A percentile compares a stretch with the other conserved stretches of the same genome.
These are phyloP conservation scores for Drosophila saltans DNA, from an alignment of 1,140 invertebrate species.

Conservation along the genomic window DNA sequence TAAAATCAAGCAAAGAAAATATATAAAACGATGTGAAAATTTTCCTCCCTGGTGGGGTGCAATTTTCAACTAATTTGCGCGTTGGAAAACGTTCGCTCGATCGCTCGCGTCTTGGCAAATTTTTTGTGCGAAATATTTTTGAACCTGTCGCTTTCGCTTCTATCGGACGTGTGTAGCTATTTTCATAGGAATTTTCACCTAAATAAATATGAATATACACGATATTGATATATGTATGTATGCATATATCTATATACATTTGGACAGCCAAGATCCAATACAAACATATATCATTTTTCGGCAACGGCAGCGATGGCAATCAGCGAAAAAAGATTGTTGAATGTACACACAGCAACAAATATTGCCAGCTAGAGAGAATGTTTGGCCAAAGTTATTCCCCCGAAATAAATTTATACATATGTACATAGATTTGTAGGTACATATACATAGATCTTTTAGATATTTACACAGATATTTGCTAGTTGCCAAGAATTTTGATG, in stretches of 20 bases:
- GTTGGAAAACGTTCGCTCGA: slow-evolving; percentile 5
- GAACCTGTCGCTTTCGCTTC: slow-evolving; percentile 53
- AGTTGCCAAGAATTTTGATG: slow-evolving; percentile 73
- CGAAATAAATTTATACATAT: slow-evolving; percentile 42
- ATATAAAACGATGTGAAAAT: not conserved
- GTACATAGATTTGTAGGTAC: not conserved
- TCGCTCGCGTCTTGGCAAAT: slow-evolving; percentile 1
- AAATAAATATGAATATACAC: slow-evolving; percentile 48
- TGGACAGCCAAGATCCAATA: slow-evolving; percentile 12
- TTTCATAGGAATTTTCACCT: slow-evolving; percentile 70
- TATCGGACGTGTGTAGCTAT: slow-evolving; percentile 50
- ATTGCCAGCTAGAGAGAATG: slow-evolving; percentile 49
- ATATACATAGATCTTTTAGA: slow-evolving; percentile 16
- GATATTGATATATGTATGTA: not conserved
- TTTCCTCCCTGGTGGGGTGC: slow-evolving; percentile 44
- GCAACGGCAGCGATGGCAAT: slow-evolving; percentile 40
- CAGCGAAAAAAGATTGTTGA: slow-evolving; percentile 54
- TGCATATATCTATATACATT: not conserved
- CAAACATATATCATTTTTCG: slow-evolving; percentile 37
- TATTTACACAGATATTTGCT: slow-evolving; percentile 37
- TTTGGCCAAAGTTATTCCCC: slow-evolving; percentile 2
- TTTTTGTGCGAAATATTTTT: slow-evolving; percentile 56
- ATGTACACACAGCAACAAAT: slow-evolving; percentile 22
- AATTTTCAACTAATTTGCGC: slow-evolving; percentile 61
- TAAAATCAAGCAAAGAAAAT: slow-evolving; percentile 27